Percentiles rank a stretch among this genome's conserved stretches.
These are phyloP conservation scores for Hydrophis major DNA, from an alignment of 2,797 vertebrate species.

Conservation along the genomic window DNA sequence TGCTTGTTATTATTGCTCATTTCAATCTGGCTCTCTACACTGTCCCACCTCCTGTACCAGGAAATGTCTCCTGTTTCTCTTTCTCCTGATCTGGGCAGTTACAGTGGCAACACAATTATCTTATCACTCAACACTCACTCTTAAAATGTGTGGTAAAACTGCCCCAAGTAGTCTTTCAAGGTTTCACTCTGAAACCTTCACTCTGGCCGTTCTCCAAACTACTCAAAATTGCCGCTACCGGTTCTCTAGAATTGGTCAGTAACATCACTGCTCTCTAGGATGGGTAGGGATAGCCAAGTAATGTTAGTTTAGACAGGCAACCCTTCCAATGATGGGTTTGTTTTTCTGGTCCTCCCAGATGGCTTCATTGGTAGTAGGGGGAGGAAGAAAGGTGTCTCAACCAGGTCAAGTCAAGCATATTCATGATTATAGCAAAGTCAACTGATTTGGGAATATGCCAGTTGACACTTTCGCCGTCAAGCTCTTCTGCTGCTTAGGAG, in stretches of 20 bases:
- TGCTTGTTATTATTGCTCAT: not conserved
- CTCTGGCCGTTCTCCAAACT: too few species aligned
- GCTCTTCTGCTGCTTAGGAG: not conserved
- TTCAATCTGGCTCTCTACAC: not conserved
- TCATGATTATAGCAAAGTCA: not conserved
- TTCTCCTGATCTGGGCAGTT: not conserved
- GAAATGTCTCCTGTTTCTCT: not conserved
- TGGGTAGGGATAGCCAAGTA: not conserved
- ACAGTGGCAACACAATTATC: not conserved
- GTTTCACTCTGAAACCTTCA: not conserved
- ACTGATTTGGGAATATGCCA: not conserved
- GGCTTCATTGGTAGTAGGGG: not conserved
- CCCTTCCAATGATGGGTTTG: not conserved
- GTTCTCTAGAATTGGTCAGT: too few species aligned
- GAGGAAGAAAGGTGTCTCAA: not conserved
- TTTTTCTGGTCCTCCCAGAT: not conserved
- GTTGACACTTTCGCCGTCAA: not conserved
- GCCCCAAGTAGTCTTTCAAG: not conserved
- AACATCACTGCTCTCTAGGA: too few species aligned
- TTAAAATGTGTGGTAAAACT: not conserved
- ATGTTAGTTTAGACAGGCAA: not conserved
- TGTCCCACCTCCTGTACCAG: not conserved
- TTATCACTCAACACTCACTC: not conserved
- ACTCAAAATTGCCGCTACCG: too few species aligned
- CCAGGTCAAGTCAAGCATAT: not conserved